Evolutionary conservation across 1,140 invertebrate species (phyloP), one percentile per base, ranked within the genome.

Genomic region (Sminthurinus signatus): DNA sequence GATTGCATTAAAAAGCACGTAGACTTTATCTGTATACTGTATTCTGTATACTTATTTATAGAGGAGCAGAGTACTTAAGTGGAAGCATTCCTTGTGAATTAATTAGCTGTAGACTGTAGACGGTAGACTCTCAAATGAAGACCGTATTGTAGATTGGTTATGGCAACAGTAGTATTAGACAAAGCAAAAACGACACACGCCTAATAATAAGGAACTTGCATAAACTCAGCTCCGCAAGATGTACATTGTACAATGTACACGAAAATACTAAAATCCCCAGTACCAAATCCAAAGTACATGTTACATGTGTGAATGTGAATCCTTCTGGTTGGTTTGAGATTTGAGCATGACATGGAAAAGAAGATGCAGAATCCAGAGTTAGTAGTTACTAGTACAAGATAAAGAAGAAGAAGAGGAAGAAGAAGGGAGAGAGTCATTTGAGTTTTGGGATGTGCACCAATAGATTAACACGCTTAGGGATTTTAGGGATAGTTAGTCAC

Each of bases 401-500:
- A 15, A 36, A 15, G 32, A 36, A 8, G 32, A 36, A 15, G 15
- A 51, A 32, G 58, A 46, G 44, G 58, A 50, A 60, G 43, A 36
- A 15, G 32, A 50, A 60, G 43, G 27, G 19, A 36, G 15, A 28
- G 43, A 48, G 44, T 50, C 44, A 25, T 29, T 46, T 23, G 21
- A 46, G n/a, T n/a, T n/a, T n/a, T n/a, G n/a, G n/a, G 61, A 63
- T 56, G 54, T 42, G 48, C 43, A 55, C 61, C 54, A 54, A 62
- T 62, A 54, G 51, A 62, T 62, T 62, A 62, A 55, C 60, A 62
- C 36, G 43, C 50, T 39, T 51, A 52, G 36, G 36, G 60, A 54
- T 62, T 62, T 62, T 62, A 55, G 52, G 54, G 60, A 39, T 54
- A 58, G 55, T 59, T 58, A 64, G 55, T 64, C 55, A 64, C 62